Percentiles rank a stretch among this genome's conserved stretches.
Evolutionary conservation across 2,888 invertebrate species (phyloP).

Genomic region (Vanessa cardui): DNA sequence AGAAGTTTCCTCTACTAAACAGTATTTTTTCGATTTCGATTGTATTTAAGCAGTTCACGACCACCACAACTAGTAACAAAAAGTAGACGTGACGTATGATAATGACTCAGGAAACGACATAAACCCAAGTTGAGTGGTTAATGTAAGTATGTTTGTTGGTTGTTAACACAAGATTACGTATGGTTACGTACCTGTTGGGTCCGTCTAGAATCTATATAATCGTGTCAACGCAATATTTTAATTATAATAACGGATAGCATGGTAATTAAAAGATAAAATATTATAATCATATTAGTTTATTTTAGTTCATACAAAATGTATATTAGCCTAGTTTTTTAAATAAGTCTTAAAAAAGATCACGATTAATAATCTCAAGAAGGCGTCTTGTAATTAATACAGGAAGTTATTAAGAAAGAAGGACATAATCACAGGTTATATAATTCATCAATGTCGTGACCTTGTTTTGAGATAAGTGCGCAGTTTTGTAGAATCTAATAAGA

Average conservation of each 20-base stretch:
- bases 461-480: neutral
- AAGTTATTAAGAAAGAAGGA: neutral
- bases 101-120: neutral
- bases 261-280: too few relatives aligned
- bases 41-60: too few relatives aligned
- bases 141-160: neutral
- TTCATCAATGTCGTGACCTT: conserved; percentile 7
- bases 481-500: neutral
- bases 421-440: conserved; percentile 1
- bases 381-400: neutral
- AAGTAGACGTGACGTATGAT: neutral
- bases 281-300: too few relatives aligned
- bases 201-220: neutral
- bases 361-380: neutral
- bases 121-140: conserved; percentile 2
- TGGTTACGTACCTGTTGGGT: neutral
- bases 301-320: neutral
- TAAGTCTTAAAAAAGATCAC: too few relatives aligned
- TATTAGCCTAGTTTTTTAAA: too few relatives aligned
- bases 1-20: too few relatives aligned
- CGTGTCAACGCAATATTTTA: too few relatives aligned
- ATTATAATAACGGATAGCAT: too few relatives aligned
- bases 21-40: too few relatives aligned
- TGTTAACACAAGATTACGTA: neutral
- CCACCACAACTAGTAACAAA: neutral